phyloP scores from a whole-genome alignment of 2,797 vertebrate species.

The Premnoplex brunnescens region DNA sequence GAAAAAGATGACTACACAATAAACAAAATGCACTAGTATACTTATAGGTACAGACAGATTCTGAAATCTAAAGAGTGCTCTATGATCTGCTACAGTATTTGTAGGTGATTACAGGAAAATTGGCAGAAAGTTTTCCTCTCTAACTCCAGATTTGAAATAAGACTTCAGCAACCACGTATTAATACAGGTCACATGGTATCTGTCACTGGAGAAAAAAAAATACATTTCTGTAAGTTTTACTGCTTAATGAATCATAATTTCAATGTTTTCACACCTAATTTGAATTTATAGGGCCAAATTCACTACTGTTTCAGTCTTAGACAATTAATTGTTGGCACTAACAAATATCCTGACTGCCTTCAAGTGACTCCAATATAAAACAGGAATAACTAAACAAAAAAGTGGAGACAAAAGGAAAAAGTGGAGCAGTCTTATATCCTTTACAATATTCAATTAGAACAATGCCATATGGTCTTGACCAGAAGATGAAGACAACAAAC shows the following conservation, averaged over 20 bases:
- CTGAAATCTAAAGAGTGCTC: neutral
- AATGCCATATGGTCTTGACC: neutral
- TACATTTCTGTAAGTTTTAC: neutral
- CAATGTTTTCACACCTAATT: neutral
- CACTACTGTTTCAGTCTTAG: neutral
- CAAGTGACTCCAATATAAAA: neutral
- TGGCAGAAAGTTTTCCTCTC: neutral
- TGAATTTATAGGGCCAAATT: neutral
- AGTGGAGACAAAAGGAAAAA: neutral
- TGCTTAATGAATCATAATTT: neutral
- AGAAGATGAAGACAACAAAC: slow-evolving; percentile 69
- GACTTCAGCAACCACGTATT: neutral
- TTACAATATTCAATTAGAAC: neutral
- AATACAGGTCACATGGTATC: neutral
- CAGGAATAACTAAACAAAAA: neutral
- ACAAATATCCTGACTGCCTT: neutral
- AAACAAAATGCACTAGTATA: neutral
- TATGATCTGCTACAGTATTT: neutral
- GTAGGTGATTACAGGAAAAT: neutral
- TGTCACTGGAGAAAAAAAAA: neutral
- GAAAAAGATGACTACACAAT: neutral
- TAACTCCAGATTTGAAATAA: neutral
- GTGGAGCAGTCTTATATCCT: neutral
- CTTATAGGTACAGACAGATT: neutral
- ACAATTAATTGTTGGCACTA: neutral